Evolutionary conservation across 2,888 invertebrate genomes (phyloP), one percentile per base, ranked within the genome.

Genomic region (Capitulum mitella): DNA sequence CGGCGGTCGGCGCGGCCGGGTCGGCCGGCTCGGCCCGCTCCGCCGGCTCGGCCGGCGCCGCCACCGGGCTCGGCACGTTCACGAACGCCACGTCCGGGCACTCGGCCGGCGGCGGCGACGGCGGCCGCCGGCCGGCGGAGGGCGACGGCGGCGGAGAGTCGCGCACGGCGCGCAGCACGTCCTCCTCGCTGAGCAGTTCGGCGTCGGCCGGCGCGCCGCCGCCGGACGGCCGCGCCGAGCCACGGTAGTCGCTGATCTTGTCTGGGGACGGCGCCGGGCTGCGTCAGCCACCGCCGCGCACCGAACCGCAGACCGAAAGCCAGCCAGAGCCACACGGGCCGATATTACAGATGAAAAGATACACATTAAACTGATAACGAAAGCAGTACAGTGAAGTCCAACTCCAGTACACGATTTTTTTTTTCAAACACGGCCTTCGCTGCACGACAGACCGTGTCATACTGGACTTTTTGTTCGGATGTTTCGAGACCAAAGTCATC

Each of bases 221-320:
- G 37, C 26, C 37, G 40, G 29, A 1, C 37, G 26, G 22, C 16
- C 37, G 14, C 37, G 37, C 12, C 3, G 14, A 14, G 37, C 29
- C 37, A 0, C 70, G 70, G 70, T 70, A 70, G 70, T 70, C 70
- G 40, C 70, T 70, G 37, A 70, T 70, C 70, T 70, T 70, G 1
- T 26, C 70, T 70, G 40, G 8, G 26, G 40, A 26, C 26, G 70
- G n/a, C n/a, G n/a, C n/a, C n/a, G n/a, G n/a, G n/a, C n/a, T n/a
- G n/a, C n/a, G n/a, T n/a, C n/a, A n/a, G n/a, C n/a, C n/a, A n/a
- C n/a, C 16, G 58, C 8, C 22, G 51, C 51, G 51, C 22, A 5
- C 22, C 22, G 22, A n/a, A n/a, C n/a, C n/a, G n/a, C n/a, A n/a
- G n/a, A n/a, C n/a, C n/a, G n/a, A n/a, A n/a, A n/a, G n/a, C n/a